Conservation (phyloP, 2,888 invertebrate species). For the Drosophila tripunctata region DNA sequence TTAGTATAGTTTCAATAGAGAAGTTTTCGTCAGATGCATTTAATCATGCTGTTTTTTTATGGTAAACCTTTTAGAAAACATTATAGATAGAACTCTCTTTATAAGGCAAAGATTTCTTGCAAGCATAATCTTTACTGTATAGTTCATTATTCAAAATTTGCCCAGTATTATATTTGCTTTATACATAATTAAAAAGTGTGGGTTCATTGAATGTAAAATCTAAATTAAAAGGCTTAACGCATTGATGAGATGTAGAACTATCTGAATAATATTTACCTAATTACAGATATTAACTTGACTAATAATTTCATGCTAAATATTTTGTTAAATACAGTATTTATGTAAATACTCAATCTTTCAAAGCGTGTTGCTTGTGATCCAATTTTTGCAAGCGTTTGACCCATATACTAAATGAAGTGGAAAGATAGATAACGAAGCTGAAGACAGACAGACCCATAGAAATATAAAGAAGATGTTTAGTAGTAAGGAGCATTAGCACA, state of each 20-base stretch:
- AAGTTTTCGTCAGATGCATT: too few relatives aligned
- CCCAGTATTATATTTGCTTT: too few relatives aligned
- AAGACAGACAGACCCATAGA: not conserved
- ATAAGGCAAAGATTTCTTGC: too few relatives aligned
- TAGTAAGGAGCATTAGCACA: not conserved
- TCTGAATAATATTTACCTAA: not conserved
- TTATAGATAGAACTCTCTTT: too few relatives aligned
- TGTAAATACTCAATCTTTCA: not conserved
- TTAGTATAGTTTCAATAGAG: too few relatives aligned
- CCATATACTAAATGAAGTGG: constrained; percentile 7
- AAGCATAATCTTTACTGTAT: too few relatives aligned
- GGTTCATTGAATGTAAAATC: too few relatives aligned
- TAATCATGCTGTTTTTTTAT: too few relatives aligned
- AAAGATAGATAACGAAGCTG: not conserved
- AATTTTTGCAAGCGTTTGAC: constrained; percentile 5
- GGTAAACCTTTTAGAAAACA: too few relatives aligned
- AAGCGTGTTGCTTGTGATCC: not conserved
- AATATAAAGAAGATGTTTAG: not conserved
- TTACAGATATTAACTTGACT: not conserved
- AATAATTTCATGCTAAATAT: constrained; percentile 1
- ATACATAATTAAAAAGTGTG: too few relatives aligned
- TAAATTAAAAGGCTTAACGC: too few relatives aligned
- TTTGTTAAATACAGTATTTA: not conserved
- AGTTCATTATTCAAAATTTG: too few relatives aligned
- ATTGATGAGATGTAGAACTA: not conserved